Evolutionary conservation across 2,888 invertebrate genomes (phyloP).

Genomic region (Acrobasis consociella): DNA sequence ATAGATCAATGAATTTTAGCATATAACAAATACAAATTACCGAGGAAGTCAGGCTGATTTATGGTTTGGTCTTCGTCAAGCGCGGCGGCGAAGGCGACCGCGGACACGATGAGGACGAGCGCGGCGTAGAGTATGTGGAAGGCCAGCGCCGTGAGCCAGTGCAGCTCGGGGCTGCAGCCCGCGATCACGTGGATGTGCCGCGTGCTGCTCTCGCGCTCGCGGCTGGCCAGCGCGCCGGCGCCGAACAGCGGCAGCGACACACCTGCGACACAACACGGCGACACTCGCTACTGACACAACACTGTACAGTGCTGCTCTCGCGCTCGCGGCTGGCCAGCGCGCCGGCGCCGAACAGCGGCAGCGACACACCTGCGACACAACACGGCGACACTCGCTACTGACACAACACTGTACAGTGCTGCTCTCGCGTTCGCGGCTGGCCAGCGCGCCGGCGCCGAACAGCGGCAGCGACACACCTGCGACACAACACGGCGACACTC

Average conservation of each 20-base stretch:
- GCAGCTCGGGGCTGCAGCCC: constrained; percentile 82
- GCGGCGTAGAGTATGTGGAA: constrained; percentile 32
- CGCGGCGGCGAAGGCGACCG: constrained; percentile 35
- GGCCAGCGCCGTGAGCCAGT: constrained; percentile 84
- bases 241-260: constrained; percentile 71
- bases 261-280: constrained; percentile 40
- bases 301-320: constrained; percentile 37
- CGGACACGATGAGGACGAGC: constrained; percentile 43
- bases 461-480: too few relatives aligned
- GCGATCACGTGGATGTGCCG: constrained; percentile 87
- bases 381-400: too few relatives aligned
- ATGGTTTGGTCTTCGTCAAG: constrained; percentile 51
- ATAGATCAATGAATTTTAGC: too few relatives aligned
- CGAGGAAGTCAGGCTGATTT: constrained; percentile 37
- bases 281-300: too few relatives aligned
- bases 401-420: too few relatives aligned
- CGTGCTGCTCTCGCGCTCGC: constrained; percentile 84
- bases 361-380: too few relatives aligned
- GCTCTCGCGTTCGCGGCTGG: too few relatives aligned
- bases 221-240: constrained; percentile 84
- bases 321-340: too few relatives aligned
- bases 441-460: too few relatives aligned
- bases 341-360: constrained; percentile 63
- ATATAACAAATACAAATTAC: constrained; percentile 35
- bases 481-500: too few relatives aligned